phyloP scores from a whole-genome alignment of 2,888 invertebrate genomes.

The Chymomyza amoena region DNA sequence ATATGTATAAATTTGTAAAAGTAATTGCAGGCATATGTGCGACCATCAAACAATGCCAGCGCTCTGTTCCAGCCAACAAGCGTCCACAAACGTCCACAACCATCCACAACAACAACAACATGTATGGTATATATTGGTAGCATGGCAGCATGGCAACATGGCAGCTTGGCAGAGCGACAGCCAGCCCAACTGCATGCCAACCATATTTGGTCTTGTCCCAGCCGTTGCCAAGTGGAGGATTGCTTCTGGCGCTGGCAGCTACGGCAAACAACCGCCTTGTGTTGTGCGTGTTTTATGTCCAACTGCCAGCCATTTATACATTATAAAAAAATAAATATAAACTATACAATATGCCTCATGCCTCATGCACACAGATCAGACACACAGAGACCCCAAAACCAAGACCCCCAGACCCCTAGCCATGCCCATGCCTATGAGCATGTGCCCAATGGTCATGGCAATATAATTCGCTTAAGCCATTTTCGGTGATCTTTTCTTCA shows the following conservation, averaged over 20 bases:
- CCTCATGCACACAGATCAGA: slow-evolving; percentile 1
- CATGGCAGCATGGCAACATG: background rate
- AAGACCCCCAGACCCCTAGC: background rate
- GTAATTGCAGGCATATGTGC: slow-evolving; percentile 73
- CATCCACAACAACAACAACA: background rate
- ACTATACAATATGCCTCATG: slow-evolving; percentile 3
- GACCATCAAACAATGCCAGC: slow-evolving; percentile 59
- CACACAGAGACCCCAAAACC: background rate
- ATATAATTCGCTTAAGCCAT: slow-evolving; percentile 60
- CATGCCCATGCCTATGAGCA: slow-evolving; percentile 24
- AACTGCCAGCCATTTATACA: slow-evolving; percentile 72
- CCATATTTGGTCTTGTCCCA: slow-evolving; percentile 60
- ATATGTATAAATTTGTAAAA: slow-evolving; percentile 78
- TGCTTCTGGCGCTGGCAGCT: background rate
- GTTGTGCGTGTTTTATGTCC: slow-evolving; percentile 68
- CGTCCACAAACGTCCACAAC: background rate
- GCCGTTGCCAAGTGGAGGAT: background rate
- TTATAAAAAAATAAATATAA: slow-evolving; percentile 67
- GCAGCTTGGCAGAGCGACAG: slow-evolving; percentile 5
- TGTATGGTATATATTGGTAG: background rate
- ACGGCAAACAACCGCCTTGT: slow-evolving; percentile 25
- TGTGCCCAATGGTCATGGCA: slow-evolving; percentile 42
- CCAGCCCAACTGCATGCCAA: slow-evolving; percentile 46
- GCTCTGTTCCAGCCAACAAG: slow-evolving; percentile 18
- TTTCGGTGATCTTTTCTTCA: slow-evolving; percentile 57